Percentiles rank a stretch among this genome's conserved stretches.
These are phyloP conservation scores for Boulengeromyrus knoepffleri DNA, from an alignment of 2,113 vertebrate genomes.

Conservation along the genomic window DNA sequence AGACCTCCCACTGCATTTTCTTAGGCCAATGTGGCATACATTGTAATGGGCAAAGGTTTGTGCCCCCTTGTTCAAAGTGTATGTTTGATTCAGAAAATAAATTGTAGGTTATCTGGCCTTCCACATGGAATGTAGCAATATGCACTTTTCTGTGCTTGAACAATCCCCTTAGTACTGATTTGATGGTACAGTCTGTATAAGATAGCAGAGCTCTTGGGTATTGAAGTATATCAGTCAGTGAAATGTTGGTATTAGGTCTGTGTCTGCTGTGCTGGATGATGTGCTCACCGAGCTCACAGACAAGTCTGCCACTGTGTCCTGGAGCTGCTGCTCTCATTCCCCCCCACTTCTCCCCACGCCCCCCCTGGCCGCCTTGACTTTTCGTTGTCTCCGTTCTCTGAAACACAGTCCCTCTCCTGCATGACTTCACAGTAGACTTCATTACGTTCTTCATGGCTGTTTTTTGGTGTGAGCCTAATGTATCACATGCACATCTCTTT, in stretches of 20 bases:
- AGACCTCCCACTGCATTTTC: neutral
- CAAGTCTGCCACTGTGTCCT: neutral
- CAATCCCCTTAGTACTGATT: neutral
- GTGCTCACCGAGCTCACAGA: neutral
- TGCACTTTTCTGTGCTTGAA: neutral
- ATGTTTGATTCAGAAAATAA: neutral
- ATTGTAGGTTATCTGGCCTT: neutral
- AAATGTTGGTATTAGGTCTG: neutral
- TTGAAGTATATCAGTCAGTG: neutral
- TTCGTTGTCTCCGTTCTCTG: neutral
- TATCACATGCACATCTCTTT: neutral
- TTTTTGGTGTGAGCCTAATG: neutral
- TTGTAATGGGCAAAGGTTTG: neutral
- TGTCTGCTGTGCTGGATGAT: neutral
- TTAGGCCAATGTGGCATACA: neutral
- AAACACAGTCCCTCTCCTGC: slow-evolving; percentile 1
- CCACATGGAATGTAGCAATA: neutral
- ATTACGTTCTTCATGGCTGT: neutral
- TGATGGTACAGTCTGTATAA: neutral
- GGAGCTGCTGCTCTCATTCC: neutral
- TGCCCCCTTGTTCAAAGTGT: neutral
- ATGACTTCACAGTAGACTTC: slow-evolving; percentile 15
- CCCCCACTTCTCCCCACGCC: neutral
- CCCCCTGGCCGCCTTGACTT: neutral
- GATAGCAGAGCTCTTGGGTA: neutral